These are phyloP conservation scores for Drosophila subpulchrella DNA, from an alignment of 1,140 invertebrate species.

Conservation along the genomic window DNA sequence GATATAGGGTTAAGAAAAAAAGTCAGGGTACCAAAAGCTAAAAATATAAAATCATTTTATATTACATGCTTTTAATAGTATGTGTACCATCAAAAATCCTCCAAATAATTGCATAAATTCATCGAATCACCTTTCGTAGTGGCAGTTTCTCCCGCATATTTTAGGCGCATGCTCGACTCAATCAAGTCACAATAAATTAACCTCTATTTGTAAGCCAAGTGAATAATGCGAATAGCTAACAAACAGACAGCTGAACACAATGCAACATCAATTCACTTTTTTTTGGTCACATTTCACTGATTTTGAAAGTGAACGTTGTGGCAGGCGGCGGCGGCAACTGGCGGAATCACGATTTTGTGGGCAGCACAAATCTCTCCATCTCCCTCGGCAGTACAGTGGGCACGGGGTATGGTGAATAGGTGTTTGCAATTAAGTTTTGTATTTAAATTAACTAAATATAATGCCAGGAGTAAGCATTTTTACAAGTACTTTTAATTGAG, in stretches of 20 bases:
- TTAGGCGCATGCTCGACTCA: slow-evolving; percentile 61
- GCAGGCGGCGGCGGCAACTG: slow-evolving; percentile 50
- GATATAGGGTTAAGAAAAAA: neutral
- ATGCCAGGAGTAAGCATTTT: neutral
- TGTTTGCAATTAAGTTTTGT: neutral
- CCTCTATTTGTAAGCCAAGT: slow-evolving; percentile 80
- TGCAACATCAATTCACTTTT: slow-evolving; percentile 65
- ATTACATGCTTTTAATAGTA: neutral
- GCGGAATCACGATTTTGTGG: slow-evolving; percentile 74
- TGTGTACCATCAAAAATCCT: neutral
- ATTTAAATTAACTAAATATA: neutral
- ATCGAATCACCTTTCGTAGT: slow-evolving; percentile 27
- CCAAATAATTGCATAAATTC: slow-evolving; percentile 40
- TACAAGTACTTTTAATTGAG: neutral
- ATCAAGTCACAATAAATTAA: slow-evolving; percentile 78
- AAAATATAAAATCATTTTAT: neutral
- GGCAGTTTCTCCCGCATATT: slow-evolving; percentile 63
- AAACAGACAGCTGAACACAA: slow-evolving; percentile 66
- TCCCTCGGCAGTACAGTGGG: slow-evolving; percentile 51
- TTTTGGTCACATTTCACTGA: slow-evolving; percentile 81
- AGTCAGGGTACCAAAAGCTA: too few species aligned
- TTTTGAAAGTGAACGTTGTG: slow-evolving; percentile 79
- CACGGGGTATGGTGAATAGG: slow-evolving; percentile 9
- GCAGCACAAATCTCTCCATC: slow-evolving; percentile 24
- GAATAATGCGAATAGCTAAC: slow-evolving; percentile 78